Conservation (phyloP, 1,140 invertebrate genomes). For the Steinernema khuongi region DNA sequence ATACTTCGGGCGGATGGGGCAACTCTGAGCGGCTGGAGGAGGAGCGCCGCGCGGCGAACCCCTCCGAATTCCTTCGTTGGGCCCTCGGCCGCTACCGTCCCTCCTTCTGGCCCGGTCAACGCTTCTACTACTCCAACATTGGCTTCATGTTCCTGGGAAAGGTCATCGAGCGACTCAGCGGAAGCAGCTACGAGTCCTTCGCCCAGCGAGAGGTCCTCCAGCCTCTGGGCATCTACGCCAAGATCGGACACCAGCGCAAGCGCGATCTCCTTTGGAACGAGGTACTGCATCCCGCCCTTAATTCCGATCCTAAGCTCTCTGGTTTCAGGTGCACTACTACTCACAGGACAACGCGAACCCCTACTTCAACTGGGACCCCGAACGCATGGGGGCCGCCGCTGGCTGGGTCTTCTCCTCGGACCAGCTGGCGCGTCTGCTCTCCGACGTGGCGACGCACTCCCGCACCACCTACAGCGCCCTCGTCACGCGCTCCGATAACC, state of each 20-base stretch:
- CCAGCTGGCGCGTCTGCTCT: slow-evolving; percentile 19
- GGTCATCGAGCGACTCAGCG: slow-evolving; percentile 55
- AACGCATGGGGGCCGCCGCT: slow-evolving; percentile 22
- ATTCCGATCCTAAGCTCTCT: not conserved
- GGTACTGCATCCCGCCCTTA: not conserved
- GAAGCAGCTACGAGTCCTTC: slow-evolving; percentile 53
- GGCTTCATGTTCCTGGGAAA: slow-evolving; percentile 59
- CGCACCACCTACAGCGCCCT: slow-evolving; percentile 6
- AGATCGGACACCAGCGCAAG: slow-evolving; percentile 21
- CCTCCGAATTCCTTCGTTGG: slow-evolving; percentile 22
- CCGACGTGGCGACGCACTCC: slow-evolving; percentile 18
- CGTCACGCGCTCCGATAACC: not conserved
- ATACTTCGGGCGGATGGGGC: slow-evolving; percentile 35
- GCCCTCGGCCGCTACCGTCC: slow-evolving; percentile 15
- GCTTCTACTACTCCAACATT: slow-evolving; percentile 58
- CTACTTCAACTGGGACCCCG: slow-evolving; percentile 30
- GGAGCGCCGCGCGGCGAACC: slow-evolving; percentile 5
- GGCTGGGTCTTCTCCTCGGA: slow-evolving; percentile 24
- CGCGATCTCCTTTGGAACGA: not conserved
- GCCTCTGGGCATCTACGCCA: slow-evolving; percentile 56
- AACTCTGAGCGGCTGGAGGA: slow-evolving; percentile 27
- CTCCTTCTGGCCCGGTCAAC: slow-evolving; percentile 47
- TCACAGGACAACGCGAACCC: slow-evolving; percentile 37
- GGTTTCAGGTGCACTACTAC: slow-evolving; percentile 37
- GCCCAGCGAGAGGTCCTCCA: slow-evolving; percentile 52